Conservation (phyloP, 2,113 vertebrate species). For the Zootoca vivipara region DNA sequence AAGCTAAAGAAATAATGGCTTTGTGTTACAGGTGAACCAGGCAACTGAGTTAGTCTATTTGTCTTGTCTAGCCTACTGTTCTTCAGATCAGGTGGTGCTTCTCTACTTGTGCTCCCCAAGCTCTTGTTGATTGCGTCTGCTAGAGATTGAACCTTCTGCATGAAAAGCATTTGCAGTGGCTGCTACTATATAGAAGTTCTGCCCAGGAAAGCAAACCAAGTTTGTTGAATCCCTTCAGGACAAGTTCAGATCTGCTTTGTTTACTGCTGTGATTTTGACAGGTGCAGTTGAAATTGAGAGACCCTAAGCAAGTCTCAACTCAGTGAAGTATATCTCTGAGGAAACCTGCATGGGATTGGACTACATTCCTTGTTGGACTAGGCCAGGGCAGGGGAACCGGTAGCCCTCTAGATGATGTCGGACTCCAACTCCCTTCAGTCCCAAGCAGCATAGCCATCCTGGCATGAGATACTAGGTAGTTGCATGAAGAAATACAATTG, state of each 20-base stretch:
- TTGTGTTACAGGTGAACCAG: neutral
- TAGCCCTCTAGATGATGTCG: too few species aligned
- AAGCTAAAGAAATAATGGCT: neutral
- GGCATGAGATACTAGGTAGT: neutral
- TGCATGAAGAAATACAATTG: neutral
- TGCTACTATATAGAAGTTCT: neutral
- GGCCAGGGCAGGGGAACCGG: neutral
- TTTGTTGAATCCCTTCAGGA: neutral
- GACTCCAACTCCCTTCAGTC: too few species aligned
- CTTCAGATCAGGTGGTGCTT: neutral
- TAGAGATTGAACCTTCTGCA: neutral
- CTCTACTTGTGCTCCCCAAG: neutral
- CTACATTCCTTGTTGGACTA: neutral
- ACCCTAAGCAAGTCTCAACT: neutral
- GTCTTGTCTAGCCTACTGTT: neutral
- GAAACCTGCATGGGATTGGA: neutral
- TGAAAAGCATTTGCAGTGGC: too few species aligned
- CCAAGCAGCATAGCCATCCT: too few species aligned
- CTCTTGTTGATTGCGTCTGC: neutral
- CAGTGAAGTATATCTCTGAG: accelerated
- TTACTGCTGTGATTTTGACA: neutral
- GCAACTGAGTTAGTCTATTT: neutral
- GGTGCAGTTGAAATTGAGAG: neutral
- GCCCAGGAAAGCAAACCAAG: neutral
- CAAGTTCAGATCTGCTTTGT: neutral